These are phyloP conservation scores for Morphnarchus princeps DNA, from an alignment of 2,113 vertebrate genomes.

Conservation along the genomic window DNA sequence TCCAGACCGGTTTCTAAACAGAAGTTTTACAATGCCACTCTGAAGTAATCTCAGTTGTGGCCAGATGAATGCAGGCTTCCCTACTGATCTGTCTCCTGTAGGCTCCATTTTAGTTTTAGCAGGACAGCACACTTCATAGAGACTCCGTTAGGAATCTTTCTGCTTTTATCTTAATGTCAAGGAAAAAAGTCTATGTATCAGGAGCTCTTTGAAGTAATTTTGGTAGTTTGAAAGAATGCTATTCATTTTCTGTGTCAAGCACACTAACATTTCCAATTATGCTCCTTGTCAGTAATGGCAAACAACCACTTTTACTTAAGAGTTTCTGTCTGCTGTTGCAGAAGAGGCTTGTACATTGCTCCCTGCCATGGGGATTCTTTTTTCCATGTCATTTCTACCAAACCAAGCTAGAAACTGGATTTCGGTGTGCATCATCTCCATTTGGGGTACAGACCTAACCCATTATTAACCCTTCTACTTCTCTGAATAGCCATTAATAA, in stretches of 20 bases:
- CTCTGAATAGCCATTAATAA: neutral
- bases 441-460: neutral
- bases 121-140: neutral
- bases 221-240: neutral
- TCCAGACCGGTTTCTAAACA: neutral
- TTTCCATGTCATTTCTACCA: neutral
- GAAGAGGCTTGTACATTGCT: neutral
- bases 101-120: neutral
- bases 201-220: neutral
- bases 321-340: neutral
- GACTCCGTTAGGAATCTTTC: neutral
- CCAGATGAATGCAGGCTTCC: neutral
- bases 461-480: neutral
- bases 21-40: neutral
- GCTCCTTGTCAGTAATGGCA: neutral
- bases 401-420: neutral
- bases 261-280: neutral
- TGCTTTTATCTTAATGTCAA: neutral
- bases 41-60: neutral
- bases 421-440: rapidly evolving
- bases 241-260: neutral
- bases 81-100: neutral
- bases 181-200: neutral
- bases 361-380: neutral
- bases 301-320: neutral